Evolutionary conservation across 2,888 invertebrate genomes (phyloP).

Genomic region (Neocrepidodera transversa): DNA sequence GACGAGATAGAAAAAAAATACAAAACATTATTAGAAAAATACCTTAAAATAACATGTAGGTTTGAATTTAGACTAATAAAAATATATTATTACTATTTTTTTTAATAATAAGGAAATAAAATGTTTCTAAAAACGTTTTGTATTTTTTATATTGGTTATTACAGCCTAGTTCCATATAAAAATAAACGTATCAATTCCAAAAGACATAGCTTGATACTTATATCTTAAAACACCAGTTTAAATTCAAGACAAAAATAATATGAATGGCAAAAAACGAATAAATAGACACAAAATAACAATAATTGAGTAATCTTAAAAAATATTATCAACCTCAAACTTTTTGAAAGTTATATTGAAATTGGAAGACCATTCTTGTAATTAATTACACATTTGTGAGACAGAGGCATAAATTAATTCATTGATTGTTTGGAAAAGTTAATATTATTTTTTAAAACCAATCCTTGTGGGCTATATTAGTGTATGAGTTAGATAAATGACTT

Average conservation of each 20-base stretch:
- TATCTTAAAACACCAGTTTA: slow-evolving; percentile 18
- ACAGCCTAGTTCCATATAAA: slow-evolving; percentile 30
- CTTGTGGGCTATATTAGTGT: background rate
- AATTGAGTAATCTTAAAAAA: slow-evolving; percentile 1
- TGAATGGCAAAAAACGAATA: background rate
- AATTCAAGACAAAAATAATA: background rate
- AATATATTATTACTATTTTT: background rate
- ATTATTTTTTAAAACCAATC: background rate
- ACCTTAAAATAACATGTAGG: background rate
- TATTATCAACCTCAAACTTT: background rate
- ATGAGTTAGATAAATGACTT: too few relatives aligned
- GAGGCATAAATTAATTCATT: background rate
- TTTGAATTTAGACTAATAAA: background rate
- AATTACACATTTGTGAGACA: background rate
- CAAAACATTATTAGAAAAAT: slow-evolving; percentile 1
- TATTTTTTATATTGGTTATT: slow-evolving; percentile 22
- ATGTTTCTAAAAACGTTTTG: slow-evolving; percentile 15
- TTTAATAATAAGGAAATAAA: background rate
- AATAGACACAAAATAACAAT: slow-evolving; percentile 19
- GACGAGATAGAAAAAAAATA: slow-evolving; percentile 8
- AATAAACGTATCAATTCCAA: slow-evolving; percentile 26
- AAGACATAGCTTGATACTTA: slow-evolving; percentile 18
- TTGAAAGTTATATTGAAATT: too few relatives aligned
- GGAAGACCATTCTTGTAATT: background rate
- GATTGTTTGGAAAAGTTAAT: background rate